Conservation (phyloP, 2,797 vertebrate species). For the Agapornis canus region DNA sequence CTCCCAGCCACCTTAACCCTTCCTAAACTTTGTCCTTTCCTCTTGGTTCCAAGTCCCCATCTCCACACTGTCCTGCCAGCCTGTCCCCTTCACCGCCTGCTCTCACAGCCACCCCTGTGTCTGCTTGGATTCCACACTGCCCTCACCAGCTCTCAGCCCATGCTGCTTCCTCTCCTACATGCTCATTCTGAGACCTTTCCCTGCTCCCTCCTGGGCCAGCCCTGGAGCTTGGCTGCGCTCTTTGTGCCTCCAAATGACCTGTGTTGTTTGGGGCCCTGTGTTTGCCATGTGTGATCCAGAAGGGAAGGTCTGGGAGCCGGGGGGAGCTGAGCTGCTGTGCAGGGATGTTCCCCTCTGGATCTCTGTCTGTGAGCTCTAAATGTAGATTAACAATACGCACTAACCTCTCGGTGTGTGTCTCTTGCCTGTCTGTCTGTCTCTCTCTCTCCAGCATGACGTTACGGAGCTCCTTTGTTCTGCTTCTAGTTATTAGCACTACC, state of each 20-base stretch:
- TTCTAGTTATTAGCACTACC: slow-evolving; percentile 92
- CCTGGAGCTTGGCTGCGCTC: background rate
- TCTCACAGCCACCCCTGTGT: background rate
- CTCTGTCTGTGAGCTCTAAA: background rate
- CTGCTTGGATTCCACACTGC: background rate
- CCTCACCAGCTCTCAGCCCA: background rate
- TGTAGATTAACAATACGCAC: slow-evolving; percentile 45
- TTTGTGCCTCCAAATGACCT: background rate
- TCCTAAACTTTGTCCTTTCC: slow-evolving; percentile 5
- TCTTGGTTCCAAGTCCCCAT: background rate
- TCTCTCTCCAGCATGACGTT: slow-evolving; percentile 85
- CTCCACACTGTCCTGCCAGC: background rate
- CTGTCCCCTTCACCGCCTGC: background rate
- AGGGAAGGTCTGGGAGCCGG: background rate
- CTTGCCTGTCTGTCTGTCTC: slow-evolving; percentile 46
- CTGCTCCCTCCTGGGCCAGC: background rate
- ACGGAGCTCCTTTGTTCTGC: slow-evolving; percentile 91
- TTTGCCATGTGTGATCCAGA: slow-evolving; percentile 14
- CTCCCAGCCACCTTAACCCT: background rate
- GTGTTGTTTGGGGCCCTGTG: background rate
- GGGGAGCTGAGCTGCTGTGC: background rate
- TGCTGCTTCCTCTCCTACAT: background rate
- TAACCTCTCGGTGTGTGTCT: slow-evolving; percentile 53
- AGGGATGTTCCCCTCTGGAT: slow-evolving; percentile 15
- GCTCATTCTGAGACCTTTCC: background rate